A percentile compares a stretch with the other conserved stretches of the same genome.
phyloP scores from a whole-genome alignment of 1,140 invertebrate genomes.

The Helicoverpa armigera region DNA sequence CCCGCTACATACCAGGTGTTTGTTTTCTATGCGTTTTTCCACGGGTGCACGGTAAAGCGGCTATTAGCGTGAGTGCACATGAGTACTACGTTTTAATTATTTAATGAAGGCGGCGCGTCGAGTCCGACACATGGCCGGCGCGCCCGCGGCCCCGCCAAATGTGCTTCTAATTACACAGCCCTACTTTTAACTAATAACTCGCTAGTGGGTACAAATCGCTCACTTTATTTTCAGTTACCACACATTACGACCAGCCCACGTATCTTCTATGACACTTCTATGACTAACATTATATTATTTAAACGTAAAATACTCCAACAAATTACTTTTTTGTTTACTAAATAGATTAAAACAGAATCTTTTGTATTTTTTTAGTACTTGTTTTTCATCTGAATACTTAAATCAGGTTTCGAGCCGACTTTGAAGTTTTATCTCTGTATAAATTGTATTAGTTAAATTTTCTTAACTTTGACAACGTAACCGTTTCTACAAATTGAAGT shows the following conservation, averaged over 20 bases:
- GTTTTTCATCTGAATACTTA: conserved; percentile 42
- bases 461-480: conserved; percentile 69
- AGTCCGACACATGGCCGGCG: conserved; percentile 57
- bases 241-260: conserved; percentile 11
- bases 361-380: conserved; percentile 43
- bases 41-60: conserved; percentile 51
- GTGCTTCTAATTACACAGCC: conserved; percentile 76
- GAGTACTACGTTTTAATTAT: conserved; percentile 70
- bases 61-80: conserved; percentile 56
- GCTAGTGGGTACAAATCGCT: conserved; percentile 55
- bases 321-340: conserved; percentile 31
- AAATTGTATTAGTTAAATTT: conserved; percentile 79
- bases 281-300: conserved; percentile 10
- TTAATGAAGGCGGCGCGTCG: conserved; percentile 65
- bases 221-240: conserved; percentile 48
- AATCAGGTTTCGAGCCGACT: conserved; percentile 45
- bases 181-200: conserved; percentile 74
- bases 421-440: conserved; percentile 66
- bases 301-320: conserved; percentile 33
- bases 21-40: conserved; percentile 59
- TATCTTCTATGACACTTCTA: background rate
- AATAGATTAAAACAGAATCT: conserved; percentile 40
- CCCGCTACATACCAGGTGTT: conserved; percentile 46
- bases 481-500: conserved; percentile 73
- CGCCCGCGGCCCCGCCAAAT: conserved; percentile 62